phyloP scores from a whole-genome alignment of 23 tunicate genomes.

The Ciona savignyi region DNA sequence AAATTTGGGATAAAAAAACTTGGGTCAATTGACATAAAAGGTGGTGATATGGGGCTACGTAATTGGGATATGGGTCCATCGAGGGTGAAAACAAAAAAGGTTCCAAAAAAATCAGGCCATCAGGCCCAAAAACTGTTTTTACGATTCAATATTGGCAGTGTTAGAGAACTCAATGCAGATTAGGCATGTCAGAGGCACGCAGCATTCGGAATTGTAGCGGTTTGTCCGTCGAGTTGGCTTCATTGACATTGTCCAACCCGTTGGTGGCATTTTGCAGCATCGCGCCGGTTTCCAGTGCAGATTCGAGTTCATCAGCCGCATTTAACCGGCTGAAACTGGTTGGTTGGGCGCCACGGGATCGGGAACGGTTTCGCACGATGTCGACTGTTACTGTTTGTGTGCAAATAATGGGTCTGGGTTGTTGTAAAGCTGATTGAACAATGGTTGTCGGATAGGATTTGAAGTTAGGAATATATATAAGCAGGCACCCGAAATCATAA shows the following conservation, averaged over 20 bases:
- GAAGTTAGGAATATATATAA: too few species aligned
- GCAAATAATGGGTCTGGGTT: background rate
- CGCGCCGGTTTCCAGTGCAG: background rate
- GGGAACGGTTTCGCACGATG: background rate
- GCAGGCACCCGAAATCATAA: background rate
- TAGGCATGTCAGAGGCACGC: constrained; percentile 20
- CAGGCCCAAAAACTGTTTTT: background rate
- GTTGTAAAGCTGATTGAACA: too few species aligned
- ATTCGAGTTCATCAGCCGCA: constrained; percentile 18
- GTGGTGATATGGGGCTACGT: too few species aligned
- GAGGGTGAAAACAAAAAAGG: too few species aligned
- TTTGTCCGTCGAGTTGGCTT: background rate
- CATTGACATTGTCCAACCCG: constrained; percentile 6
- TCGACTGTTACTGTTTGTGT: background rate
- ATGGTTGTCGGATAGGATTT: too few species aligned
- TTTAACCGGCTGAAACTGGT: too few species aligned
- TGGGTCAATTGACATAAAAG: too few species aligned
- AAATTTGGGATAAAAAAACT: too few species aligned
- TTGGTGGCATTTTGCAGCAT: background rate
- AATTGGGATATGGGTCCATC: too few species aligned
- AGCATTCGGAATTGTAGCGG: constrained; percentile 4
- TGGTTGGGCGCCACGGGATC: constrained; percentile 4
- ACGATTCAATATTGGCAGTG: background rate
- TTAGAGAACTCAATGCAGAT: constrained; percentile 1
- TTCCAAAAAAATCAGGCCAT: too few species aligned